Percentiles rank a stretch among this genome's conserved stretches.
These are phyloP conservation scores for Drosophila sucinea DNA, from an alignment of 1,140 invertebrate species.

Conservation along the genomic window DNA sequence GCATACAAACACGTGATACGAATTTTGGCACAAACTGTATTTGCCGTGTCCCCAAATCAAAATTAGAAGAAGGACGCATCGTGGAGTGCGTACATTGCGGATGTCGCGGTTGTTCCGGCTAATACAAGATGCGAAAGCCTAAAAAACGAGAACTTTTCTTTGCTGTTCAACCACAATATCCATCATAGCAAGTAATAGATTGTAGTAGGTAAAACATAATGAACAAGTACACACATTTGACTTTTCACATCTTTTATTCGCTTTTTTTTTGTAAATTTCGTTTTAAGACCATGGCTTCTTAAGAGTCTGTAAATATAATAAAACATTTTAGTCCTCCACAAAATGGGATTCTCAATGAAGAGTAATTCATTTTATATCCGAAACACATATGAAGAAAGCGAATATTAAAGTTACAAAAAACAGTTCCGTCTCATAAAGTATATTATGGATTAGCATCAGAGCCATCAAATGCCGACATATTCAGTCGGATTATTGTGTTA, in stretches of 20 bases:
- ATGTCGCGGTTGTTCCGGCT: slow-evolving; percentile 97
- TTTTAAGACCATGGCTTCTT: not conserved
- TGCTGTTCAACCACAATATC: not conserved
- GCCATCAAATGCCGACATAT: too few species aligned
- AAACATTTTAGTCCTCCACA: not conserved
- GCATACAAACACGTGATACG: slow-evolving; percentile 99
- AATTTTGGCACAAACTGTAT: slow-evolving; percentile 99
- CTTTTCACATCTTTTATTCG: not conserved
- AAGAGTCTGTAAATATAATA: slow-evolving; percentile 1
- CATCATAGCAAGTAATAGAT: slow-evolving; percentile 1
- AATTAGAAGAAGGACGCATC: slow-evolving; percentile 98
- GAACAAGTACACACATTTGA: not conserved
- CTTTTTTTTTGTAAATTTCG: not conserved
- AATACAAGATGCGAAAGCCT: slow-evolving; percentile 11
- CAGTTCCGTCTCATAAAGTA: too few species aligned
- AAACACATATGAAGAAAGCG: too few species aligned
- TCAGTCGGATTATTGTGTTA: too few species aligned
- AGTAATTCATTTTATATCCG: not conserved
- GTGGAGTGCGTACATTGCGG: slow-evolving; percentile 99
- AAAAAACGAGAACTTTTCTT: not conserved
- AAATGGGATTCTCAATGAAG: not conserved
- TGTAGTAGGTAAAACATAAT: slow-evolving; percentile 1
- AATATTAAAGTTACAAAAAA: not conserved
- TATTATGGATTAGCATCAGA: too few species aligned
- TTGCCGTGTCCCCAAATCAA: slow-evolving; percentile 98